These are phyloP conservation scores for Anhinga rufa DNA, from an alignment of 2,113 vertebrate species.

Conservation along the genomic window DNA sequence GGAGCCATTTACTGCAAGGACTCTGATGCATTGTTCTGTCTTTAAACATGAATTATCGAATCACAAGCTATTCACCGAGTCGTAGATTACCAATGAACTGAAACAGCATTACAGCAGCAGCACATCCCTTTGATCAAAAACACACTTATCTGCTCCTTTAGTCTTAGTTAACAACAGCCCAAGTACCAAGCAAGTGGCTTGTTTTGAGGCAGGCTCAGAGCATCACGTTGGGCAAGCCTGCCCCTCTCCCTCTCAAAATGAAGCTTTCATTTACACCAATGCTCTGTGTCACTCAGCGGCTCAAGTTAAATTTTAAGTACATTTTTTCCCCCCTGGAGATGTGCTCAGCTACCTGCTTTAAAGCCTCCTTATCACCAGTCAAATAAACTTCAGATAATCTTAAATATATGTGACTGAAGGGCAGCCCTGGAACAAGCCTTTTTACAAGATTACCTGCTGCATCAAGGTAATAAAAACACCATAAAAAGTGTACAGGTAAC, in stretches of 20 bases:
- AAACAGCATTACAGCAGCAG: not conserved
- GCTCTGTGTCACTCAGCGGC: not conserved
- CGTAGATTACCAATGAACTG: not conserved
- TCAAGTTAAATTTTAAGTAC: not conserved
- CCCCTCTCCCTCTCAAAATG: not conserved
- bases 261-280: not conserved
- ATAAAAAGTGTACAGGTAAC: not conserved
- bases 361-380: not conserved
- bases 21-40: not conserved
- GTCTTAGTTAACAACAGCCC: not conserved
- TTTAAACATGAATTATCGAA: not conserved
- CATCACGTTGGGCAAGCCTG: rapidly evolving
- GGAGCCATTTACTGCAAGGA: not conserved
- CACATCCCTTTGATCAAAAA: not conserved
- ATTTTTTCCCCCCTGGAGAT: not conserved
- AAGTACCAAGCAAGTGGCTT: rapidly evolving
- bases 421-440: not conserved
- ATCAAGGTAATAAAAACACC: not conserved
- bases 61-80: not conserved
- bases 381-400: not conserved
- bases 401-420: not conserved
- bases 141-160: not conserved
- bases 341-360: not conserved
- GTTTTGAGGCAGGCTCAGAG: not conserved
- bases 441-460: not conserved